Base-by-base conservation (phyloP, 1,140 invertebrate species). In the Oncopeltus fasciatus region DNA sequence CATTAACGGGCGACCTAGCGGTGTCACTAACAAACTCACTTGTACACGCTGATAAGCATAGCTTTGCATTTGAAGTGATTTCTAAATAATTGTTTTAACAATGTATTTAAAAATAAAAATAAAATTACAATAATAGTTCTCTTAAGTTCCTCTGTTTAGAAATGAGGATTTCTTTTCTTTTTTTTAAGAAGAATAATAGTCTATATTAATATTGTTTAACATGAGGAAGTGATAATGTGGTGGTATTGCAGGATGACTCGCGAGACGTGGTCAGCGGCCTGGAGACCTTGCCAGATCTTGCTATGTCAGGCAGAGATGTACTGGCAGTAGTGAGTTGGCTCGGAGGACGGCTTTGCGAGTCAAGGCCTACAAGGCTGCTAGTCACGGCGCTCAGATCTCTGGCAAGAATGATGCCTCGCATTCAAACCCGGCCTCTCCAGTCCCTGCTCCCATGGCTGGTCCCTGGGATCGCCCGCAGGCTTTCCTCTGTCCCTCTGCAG, bases 161-260 rank as follows among this genome's bases (percentile, higher is more conserved):
- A n/a, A n/a, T n/a, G n/a, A n/a, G n/a, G n/a, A n/a, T n/a, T n/a
- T n/a, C n/a, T n/a, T n/a, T n/a, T n/a, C n/a, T n/a, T n/a, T n/a
- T n/a, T n/a, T n/a, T n/a, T n/a, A n/a, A n/a, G n/a, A n/a, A n/a
- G n/a, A n/a, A n/a, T n/a, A n/a, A n/a, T n/a, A n/a, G n/a, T n/a
- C n/a, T n/a, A n/a, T n/a, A n/a, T n/a, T n/a, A n/a, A 38, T 38
- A 38, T 38, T 38, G 33, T 16, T 9, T 9, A 16, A 16, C 33
- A 38, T 5, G 5, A 9, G 5, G 16, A 16, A 38, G 16, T 46
- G 44, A 38, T 38, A 20, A 8, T 61, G 44, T 1, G 14, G 4
- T 61, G 38, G 27, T 49, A 24, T 47, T 64, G 21, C 43, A 68
- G 67, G 67, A 68, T 31, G 66, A 68, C 31, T 68, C 65, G 67